Base-by-base conservation (phyloP, 2,888 invertebrate species). In the Gastracanthus pulcherrimus region DNA sequence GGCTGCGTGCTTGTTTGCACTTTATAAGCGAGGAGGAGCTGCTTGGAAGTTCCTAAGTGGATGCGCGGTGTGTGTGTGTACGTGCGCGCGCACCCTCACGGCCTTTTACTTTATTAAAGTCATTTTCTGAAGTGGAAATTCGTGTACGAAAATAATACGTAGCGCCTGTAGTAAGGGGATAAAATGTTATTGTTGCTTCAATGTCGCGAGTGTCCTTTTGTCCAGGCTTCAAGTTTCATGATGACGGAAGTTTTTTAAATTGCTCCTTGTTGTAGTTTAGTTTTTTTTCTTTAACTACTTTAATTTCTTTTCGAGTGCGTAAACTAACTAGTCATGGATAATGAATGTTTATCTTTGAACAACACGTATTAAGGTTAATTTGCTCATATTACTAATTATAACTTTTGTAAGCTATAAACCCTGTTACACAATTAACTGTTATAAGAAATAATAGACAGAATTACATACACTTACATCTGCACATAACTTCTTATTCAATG, bases 51-150 rank as follows among this genome's bases (percentile, higher is more conserved):
- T 70, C 3, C 16, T 55, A 55, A 23, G 38, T 38, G 45, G 45
- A 67, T 66, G 38, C 45, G 26, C 51, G 19, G 6, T n/a, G n/a
- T n/a, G n/a, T n/a, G n/a, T n/a, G n/a, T n/a, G n/a, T n/a, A n/a
- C n/a, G n/a, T n/a, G n/a, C 70, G 55, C 13, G 60, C 62, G 31
- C 16, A 6, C 38, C n/a, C n/a, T n/a, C 7, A 29, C 41, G 71
- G 23, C 36, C 60, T 72, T 34, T 60, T 38, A 60, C 58, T 60
- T 60, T 60, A 60, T 72, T 51, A 72, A 45, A 71, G 34, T 55
- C 7, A 55, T 71, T 71, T 41, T 23, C 45, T 31, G 29, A 34
- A 60, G 60, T 72, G 45, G 60, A 72, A 60, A 41, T 60, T 60
- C 60, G 34, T 60, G 72, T 72, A 60, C 45, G 72, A 55, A 16